Conservation (phyloP, 2,888 invertebrate species). For the Glomeris marginata region DNA sequence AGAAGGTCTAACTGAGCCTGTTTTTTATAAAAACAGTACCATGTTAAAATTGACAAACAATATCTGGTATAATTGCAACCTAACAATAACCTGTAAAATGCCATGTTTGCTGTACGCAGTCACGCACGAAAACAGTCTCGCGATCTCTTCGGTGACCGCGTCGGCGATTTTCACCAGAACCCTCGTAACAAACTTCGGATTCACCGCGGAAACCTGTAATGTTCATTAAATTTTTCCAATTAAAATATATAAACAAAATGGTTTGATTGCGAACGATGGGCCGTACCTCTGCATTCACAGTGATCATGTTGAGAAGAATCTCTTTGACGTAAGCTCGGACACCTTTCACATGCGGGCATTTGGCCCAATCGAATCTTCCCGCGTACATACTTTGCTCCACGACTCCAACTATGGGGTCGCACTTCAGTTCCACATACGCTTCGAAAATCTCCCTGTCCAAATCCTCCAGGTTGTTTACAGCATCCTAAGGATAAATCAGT, state of each 20-base stretch:
- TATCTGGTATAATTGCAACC: not conserved
- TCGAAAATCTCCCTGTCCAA: constrained; percentile 44
- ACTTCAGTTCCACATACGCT: constrained; percentile 60
- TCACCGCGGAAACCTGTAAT: constrained; percentile 59
- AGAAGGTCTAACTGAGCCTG: constrained; percentile 66
- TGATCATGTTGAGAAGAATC: constrained; percentile 34
- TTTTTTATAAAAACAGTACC: constrained; percentile 36
- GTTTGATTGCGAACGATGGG: no score
- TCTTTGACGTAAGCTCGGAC: constrained; percentile 67
- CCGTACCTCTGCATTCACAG: constrained; percentile 36
- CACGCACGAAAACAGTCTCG: constrained; percentile 68
- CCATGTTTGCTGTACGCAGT: constrained; percentile 26
- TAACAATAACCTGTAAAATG: constrained; percentile 25
- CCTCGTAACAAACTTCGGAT: constrained; percentile 50
- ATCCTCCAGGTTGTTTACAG: constrained; percentile 26
- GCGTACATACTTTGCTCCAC: constrained; percentile 94
- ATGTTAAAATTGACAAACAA: no score
- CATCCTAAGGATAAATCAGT: constrained; percentile 17
- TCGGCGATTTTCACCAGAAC: constrained; percentile 58
- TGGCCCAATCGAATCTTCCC: constrained; percentile 72
- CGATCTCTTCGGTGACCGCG: constrained; percentile 82
- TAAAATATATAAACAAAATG: constrained; percentile 36
- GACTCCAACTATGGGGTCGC: constrained; percentile 86
- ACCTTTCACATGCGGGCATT: constrained; percentile 52
- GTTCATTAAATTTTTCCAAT: not conserved